phyloP scores from a whole-genome alignment of 2,113 vertebrate species.

The Oryzias woworae region DNA sequence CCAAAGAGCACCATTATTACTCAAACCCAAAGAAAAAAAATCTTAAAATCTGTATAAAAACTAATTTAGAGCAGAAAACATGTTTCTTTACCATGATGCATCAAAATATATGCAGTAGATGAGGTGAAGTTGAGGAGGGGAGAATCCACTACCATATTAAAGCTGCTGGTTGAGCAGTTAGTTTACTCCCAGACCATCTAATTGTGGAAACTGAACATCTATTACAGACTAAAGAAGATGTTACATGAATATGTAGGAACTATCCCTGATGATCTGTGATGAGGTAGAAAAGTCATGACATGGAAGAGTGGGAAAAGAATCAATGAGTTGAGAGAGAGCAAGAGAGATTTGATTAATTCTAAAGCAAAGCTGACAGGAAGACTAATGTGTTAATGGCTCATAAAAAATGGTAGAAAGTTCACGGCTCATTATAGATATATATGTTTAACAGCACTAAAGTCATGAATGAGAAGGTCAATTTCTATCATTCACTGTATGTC shows the following conservation, averaged over 20 bases:
- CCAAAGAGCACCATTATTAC: no score
- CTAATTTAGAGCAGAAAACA: no score
- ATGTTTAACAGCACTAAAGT: slow-evolving; percentile 11
- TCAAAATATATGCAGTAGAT: no score
- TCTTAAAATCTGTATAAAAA: no score
- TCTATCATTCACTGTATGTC: slow-evolving; percentile 34
- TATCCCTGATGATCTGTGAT: not conserved
- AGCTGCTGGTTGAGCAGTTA: no score
- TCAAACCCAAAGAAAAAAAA: no score
- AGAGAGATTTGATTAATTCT: slow-evolving; percentile 14
- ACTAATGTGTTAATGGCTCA: slow-evolving; percentile 23
- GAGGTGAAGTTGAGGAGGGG: no score
- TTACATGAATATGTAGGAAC: not conserved
- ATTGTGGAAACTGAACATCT: no score
- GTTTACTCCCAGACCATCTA: no score
- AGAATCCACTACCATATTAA: no score
- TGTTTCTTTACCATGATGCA: no score
- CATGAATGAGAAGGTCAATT: slow-evolving; percentile 48
- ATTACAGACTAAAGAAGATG: not conserved
- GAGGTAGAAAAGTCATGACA: not conserved
- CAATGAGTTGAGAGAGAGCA: not conserved
- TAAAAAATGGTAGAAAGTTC: slow-evolving; percentile 21
- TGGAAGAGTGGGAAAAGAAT: not conserved
- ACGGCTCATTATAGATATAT: slow-evolving; percentile 26
- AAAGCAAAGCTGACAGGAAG: slow-evolving; percentile 18